Evolutionary conservation across 1,140 invertebrate genomes (phyloP), one percentile per base, ranked within the genome.

Genomic region (Pseudomyrmex pallidus): DNA sequence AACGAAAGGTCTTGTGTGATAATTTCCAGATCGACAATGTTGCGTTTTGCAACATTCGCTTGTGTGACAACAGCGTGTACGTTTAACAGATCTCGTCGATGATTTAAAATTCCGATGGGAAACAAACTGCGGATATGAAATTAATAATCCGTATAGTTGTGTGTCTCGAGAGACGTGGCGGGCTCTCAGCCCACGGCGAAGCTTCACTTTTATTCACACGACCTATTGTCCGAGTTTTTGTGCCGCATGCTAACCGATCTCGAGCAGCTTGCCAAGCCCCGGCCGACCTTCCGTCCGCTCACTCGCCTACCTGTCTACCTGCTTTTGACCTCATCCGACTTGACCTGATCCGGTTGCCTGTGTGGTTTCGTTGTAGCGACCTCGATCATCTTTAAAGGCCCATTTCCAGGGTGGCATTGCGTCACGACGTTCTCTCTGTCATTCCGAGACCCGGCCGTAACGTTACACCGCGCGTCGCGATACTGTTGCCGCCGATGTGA

Each of bases 351-450:
- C 56, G 76, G 54, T 72, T 80, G 76, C 66, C 12, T 72, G 66
- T 66, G 76, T 72, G 76, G 46, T 80, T 80, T 80, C 66, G 66
- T 80, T 80, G 72, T 72, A 72, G 54, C 72, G 76, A 80, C 76
- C 76, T 80, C 76, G 76, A 72, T 54, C 56, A 80, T 80, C 76
- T 54, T 80, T 80, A 72, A 72, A 72, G 76, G 12, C 54, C 44
- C 54, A 70, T 78, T 78, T 78, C 76, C 64, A 78, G 64, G 64
- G 64, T 56, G 76, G 15, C 54, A 56, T 80, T 80, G 76, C 76
- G 54, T 70, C 76, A 80, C 13, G 64, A 59, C 44, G 54, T n/a
- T 59, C 66, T 70, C 76, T 56, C 44, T 59, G 66, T 80, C 76
- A 70, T 52, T 35, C 74, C n/a, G n/a, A 20, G 59, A 12, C 13